These are phyloP conservation scores for Drosophila paranaensis DNA, from an alignment of 2,888 invertebrate genomes.

Conservation along the genomic window DNA sequence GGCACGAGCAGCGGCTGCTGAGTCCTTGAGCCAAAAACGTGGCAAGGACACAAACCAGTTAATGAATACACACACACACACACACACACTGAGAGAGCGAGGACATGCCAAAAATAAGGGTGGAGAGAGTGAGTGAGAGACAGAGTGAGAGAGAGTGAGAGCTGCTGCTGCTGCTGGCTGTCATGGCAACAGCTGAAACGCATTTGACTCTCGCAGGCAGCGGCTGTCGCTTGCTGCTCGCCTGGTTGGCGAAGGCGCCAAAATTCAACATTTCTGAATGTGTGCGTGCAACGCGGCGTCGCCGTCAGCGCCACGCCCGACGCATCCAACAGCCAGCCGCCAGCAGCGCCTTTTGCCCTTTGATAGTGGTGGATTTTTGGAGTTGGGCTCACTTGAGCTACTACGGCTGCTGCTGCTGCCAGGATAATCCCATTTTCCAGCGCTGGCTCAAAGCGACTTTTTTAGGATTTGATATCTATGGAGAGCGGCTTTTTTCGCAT, in stretches of 20 bases:
- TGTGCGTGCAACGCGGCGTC: constrained; percentile 63
- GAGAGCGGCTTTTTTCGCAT: neutral
- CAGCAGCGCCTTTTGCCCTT: constrained; percentile 9
- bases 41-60: constrained; percentile 43
- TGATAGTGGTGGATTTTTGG: constrained; percentile 52
- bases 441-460: constrained; percentile 18
- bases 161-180: constrained; percentile 43
- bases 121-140: constrained; percentile 10
- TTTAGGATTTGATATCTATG: constrained; percentile 38
- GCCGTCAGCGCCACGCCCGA: constrained; percentile 29
- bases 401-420: constrained; percentile 13
- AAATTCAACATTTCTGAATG: constrained; percentile 82
- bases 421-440: constrained; percentile 56
- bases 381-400: constrained; percentile 51
- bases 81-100: neutral
- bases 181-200: constrained; percentile 29
- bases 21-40: constrained; percentile 63
- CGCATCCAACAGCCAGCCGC: constrained; percentile 16
- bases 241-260: constrained; percentile 83
- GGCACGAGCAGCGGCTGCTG: constrained; percentile 37
- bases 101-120: neutral
- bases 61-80: constrained; percentile 16
- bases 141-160: constrained; percentile 1
- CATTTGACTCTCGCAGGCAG: constrained; percentile 1
- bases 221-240: constrained; percentile 60